A percentile compares a stretch with the other conserved stretches of the same genome.
These are phyloP conservation scores for Cylas formicarius DNA, from an alignment of 1,140 invertebrate species.

Conservation along the genomic window DNA sequence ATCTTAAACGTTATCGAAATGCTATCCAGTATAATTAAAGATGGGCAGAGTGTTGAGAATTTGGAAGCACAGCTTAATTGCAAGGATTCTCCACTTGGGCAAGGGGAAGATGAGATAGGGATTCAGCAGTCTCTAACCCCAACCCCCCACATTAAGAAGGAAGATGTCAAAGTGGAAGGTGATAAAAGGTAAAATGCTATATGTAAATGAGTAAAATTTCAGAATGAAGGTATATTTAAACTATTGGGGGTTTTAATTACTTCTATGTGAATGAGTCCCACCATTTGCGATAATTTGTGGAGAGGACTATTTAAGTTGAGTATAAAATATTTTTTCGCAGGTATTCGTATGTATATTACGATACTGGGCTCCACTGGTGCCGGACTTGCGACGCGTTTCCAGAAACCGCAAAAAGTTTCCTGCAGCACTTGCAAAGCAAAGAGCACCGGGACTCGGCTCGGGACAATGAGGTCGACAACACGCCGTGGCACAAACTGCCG, in stretches of 20 bases:
- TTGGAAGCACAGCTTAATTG: constrained; percentile 27
- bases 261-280: no score
- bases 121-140: no score
- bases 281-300: no score
- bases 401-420: constrained; percentile 73
- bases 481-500: constrained; percentile 64
- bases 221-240: no score
- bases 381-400: constrained; percentile 77
- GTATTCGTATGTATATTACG: constrained; percentile 65
- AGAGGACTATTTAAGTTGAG: no score
- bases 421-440: constrained; percentile 72
- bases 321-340: constrained; percentile 12
- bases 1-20: constrained; percentile 79
- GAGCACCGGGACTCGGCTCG: constrained; percentile 60
- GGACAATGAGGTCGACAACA: constrained; percentile 58
- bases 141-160: no score
- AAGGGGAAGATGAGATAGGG: no score
- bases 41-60: constrained; percentile 30
- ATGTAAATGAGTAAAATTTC: no score
- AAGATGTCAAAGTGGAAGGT: no score
- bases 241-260: no score
- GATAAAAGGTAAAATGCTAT: no score
- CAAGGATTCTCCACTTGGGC: no score
- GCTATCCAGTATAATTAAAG: constrained; percentile 69
- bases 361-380: constrained; percentile 85